A percentile compares a stretch with the other conserved stretches of the same genome.
These are phyloP conservation scores for Pterostichus niger DNA, from an alignment of 2,888 invertebrate species.

Conservation along the genomic window DNA sequence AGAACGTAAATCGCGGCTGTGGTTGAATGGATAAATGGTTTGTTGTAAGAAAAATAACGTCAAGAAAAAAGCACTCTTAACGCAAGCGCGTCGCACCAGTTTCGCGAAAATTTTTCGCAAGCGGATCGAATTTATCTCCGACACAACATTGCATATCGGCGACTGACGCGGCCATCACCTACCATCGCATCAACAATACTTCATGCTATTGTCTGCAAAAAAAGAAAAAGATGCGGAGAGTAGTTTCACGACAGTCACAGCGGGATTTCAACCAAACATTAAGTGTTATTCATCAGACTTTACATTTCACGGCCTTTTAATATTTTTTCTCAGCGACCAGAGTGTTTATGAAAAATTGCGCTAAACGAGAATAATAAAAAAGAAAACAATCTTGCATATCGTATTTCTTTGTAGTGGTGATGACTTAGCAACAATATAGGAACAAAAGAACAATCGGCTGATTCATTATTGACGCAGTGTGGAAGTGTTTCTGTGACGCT, in stretches of 20 bases:
- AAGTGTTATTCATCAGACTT: constrained; percentile 44
- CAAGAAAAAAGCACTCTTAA: background rate
- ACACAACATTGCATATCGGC: constrained; percentile 16
- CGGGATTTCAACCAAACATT: constrained; percentile 14
- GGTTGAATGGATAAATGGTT: constrained; percentile 9
- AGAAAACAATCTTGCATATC: constrained; percentile 43
- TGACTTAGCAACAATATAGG: constrained; percentile 52
- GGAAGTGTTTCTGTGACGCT: constrained; percentile 19
- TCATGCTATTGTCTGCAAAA: constrained; percentile 40
- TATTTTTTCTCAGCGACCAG: constrained; percentile 32
- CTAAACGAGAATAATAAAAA: constrained; percentile 32
- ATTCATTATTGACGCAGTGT: constrained; percentile 59
- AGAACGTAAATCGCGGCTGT: constrained; percentile 9
- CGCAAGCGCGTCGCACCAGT: background rate
- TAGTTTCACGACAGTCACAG: constrained; percentile 34
- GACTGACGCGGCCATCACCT: constrained; percentile 44
- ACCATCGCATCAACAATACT: constrained; percentile 50
- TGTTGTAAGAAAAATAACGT: background rate
- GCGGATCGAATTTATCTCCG: constrained; percentile 17
- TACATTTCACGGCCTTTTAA: constrained; percentile 30
- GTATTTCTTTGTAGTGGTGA: constrained; percentile 44
- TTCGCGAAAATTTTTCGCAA: background rate
- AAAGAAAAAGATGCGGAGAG: constrained; percentile 27
- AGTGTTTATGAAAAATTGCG: constrained; percentile 8
- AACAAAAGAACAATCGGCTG: constrained; percentile 46